These are phyloP conservation scores for Poeciliopsis retropinna DNA, from an alignment of 2,113 vertebrate species.

Conservation along the genomic window DNA sequence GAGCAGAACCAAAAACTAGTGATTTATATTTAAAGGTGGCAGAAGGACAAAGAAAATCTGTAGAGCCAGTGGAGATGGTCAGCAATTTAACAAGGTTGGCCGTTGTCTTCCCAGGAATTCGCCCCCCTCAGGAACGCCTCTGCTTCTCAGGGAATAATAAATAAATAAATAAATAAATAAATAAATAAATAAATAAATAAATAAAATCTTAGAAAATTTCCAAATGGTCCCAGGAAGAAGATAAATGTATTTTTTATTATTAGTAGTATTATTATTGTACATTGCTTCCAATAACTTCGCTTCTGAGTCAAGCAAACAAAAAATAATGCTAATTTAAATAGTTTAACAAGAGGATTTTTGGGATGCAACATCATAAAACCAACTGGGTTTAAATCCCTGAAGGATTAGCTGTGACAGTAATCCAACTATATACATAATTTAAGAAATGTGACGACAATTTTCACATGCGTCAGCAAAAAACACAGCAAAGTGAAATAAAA, in stretches of 20 bases:
- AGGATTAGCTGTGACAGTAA: conserved; percentile 8
- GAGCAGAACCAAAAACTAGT: not conserved
- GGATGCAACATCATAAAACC: not conserved
- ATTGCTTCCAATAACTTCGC: not conserved
- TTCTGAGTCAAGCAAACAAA: not conserved
- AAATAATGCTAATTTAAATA: not conserved
- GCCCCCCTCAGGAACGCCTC: not conserved
- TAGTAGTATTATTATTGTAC: not conserved
- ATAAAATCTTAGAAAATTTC: not conserved
- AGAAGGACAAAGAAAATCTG: not conserved
- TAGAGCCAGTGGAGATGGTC: not conserved
- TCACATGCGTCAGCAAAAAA: conserved; percentile 74
- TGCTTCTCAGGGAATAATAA: not conserved
- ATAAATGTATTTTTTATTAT: not conserved
- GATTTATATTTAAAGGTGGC: too few relatives aligned
- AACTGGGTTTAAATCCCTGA: not conserved
- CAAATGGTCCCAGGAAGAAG: not conserved
- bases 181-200: not conserved
- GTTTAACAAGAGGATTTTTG: not conserved
- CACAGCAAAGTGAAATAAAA: conserved; percentile 35
- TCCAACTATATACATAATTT: conserved; percentile 47
- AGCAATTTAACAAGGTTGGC: not conserved
- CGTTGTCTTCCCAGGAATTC: too few relatives aligned
- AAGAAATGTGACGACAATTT: conserved; percentile 43
- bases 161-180: not conserved